Base-by-base conservation (phyloP, 2,888 invertebrate species). In the Chrysina gloriosa region DNA sequence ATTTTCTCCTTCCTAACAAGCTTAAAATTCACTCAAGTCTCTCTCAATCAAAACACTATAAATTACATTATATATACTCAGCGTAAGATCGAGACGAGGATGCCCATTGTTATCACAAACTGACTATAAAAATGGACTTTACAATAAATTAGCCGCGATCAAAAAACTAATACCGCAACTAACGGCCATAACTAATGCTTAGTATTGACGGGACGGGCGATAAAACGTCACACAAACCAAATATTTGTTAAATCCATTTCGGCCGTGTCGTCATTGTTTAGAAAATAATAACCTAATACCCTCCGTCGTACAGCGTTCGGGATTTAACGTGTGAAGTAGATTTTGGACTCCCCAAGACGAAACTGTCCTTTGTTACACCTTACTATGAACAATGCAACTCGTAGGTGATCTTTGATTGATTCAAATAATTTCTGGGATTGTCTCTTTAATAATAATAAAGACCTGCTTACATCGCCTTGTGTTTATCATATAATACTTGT, bases 141-240 rank as follows among this genome's bases (percentile, higher is more conserved):
- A 64, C 45, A 50, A 65, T 65, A 54, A 65, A 65, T 65, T 54
- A 65, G 58, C 47, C 48, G 39, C 67, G 68, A 71, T 70, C 69
- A 63, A 66, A 68, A 58, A 36, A 63, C 68, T 73, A 72, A 72
- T 70, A 65, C 69, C 65, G 63, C 42, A 63, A 47, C 58, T 65
- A 65, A 73, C 70, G 71, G 61, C 68, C 72, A 67, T 73, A 73
- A 73, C 72, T 72, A 72, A 71, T 68, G 61, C 72, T 73, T 73
- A 73, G 64, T 71, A 72, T 72, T 72, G 72, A 71, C 73, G 70
- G 58, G 56, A 63, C 56, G 47, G 58, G 67, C 69, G 70, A 71
- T 72, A 73, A 73, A 73, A 70, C 67, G 69, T 69, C 69, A 66
- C 64, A 68, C 69, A 70, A 71, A 68, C 72, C 72, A 73, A 73